Conservation (phyloP, 1,140 invertebrate species). For the Metaphire vulgaris region DNA sequence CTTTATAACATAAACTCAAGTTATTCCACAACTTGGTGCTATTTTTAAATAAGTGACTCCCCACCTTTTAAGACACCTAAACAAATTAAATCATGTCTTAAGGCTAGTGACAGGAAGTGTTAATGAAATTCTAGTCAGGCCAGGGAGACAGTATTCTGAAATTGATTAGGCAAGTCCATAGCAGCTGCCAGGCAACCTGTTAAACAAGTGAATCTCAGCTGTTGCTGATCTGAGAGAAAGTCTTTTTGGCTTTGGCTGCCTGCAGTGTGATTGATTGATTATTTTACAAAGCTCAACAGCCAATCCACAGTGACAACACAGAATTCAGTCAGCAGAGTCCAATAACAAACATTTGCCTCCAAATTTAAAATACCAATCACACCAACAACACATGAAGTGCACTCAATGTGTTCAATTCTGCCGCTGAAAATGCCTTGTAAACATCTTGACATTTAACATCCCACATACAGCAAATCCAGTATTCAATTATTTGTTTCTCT, state of each 20-base stretch:
- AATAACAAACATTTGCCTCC: constrained; percentile 2
- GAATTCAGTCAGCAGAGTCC: neutral
- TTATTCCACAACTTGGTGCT: too few species aligned
- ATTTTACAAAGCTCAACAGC: neutral
- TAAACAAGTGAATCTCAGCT: constrained; percentile 2
- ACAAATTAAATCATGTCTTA: neutral
- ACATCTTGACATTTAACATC: neutral
- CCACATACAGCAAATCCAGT: neutral
- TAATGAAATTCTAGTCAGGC: neutral
- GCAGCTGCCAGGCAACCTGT: neutral
- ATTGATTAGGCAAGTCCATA: neutral
- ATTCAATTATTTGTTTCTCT: neutral
- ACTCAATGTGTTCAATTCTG: too few species aligned
- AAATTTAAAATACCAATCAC: neutral
- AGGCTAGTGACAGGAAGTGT: neutral
- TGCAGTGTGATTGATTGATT: neutral
- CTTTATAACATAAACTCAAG: too few species aligned
- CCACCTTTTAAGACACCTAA: neutral
- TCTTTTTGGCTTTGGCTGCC: neutral
- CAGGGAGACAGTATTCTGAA: neutral
- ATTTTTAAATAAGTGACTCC: neutral
- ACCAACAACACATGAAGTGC: too few species aligned
- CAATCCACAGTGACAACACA: neutral
- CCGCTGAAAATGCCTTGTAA: neutral
- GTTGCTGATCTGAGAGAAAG: neutral